phyloP scores from a whole-genome alignment of 2,797 vertebrate genomes.

The Anas capensis region DNA sequence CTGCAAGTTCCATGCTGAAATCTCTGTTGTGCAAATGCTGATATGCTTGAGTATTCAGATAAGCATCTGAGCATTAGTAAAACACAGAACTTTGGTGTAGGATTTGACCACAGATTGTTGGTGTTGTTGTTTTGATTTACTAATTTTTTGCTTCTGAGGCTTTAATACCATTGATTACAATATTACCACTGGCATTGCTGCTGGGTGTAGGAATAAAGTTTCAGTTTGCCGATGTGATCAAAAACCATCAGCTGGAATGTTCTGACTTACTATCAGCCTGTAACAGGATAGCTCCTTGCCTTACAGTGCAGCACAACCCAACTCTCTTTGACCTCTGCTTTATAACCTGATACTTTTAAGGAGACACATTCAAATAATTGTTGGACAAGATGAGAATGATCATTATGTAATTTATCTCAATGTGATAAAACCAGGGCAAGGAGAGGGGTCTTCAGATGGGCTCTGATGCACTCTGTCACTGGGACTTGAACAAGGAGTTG shows the following conservation, averaged over 20 bases:
- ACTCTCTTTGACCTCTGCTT: neutral
- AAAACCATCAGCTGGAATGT: neutral
- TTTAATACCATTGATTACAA: neutral
- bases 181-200: neutral
- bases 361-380: neutral
- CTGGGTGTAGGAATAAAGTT: neutral
- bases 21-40: neutral
- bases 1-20: neutral
- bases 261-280: neutral
- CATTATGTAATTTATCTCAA: accelerated
- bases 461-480: neutral
- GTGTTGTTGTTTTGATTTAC: neutral
- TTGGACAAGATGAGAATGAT: neutral
- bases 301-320: neutral
- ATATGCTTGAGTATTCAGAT: neutral
- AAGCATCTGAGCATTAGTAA: neutral
- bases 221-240: neutral
- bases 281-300: neutral
- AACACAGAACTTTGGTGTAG: neutral
- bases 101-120: neutral
- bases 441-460: neutral
- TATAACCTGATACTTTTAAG: neutral
- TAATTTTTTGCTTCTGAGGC: neutral
- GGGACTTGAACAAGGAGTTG: neutral
- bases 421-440: neutral